Percentiles rank a stretch among this genome's conserved stretches.
These are phyloP conservation scores for Phanerotoma sp. DNA, from an alignment of 2,888 invertebrate genomes.

Conservation along the genomic window DNA sequence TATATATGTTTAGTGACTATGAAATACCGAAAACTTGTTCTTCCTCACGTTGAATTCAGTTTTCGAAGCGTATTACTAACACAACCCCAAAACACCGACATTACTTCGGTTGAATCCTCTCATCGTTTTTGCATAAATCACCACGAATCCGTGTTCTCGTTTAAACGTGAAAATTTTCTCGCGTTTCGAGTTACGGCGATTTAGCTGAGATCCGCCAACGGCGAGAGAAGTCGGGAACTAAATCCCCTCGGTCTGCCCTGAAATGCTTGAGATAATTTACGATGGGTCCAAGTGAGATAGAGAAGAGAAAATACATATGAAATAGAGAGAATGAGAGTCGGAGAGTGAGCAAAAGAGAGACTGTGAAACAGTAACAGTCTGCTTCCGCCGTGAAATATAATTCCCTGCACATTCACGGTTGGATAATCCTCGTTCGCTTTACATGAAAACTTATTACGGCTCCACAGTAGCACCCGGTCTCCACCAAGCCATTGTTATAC, in stretches of 20 bases:
- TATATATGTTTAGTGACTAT: conserved; percentile 12
- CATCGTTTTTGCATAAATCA: conserved; percentile 13
- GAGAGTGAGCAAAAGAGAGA: conserved; percentile 22
- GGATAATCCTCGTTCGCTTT: conserved; percentile 56
- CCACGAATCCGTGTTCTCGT: conserved; percentile 10
- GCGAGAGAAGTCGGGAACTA: conserved; percentile 4
- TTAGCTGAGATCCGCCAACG: conserved; percentile 6
- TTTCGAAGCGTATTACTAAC: background rate
- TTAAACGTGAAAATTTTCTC: conserved; percentile 21
- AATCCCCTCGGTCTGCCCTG: background rate
- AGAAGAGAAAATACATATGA: conserved; percentile 3
- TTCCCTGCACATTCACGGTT: conserved; percentile 56
- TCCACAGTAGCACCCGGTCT: conserved; percentile 40
- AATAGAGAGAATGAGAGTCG: conserved; percentile 15
- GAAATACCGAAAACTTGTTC: conserved; percentile 7
- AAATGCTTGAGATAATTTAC: conserved; percentile 25
- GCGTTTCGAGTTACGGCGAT: conserved; percentile 21
- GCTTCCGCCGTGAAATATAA: conserved; percentile 56
- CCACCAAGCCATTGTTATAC: conserved; percentile 21
- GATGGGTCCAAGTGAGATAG: conserved; percentile 17
- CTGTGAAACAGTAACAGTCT: conserved; percentile 47
- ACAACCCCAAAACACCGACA: background rate
- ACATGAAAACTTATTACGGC: conserved; percentile 55
- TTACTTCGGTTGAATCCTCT: background rate
- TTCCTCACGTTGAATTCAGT: background rate